Evolutionary conservation across 2,888 invertebrate species (phyloP), one percentile per base, ranked within the genome.

Genomic region (Chymomyza procnemis): DNA sequence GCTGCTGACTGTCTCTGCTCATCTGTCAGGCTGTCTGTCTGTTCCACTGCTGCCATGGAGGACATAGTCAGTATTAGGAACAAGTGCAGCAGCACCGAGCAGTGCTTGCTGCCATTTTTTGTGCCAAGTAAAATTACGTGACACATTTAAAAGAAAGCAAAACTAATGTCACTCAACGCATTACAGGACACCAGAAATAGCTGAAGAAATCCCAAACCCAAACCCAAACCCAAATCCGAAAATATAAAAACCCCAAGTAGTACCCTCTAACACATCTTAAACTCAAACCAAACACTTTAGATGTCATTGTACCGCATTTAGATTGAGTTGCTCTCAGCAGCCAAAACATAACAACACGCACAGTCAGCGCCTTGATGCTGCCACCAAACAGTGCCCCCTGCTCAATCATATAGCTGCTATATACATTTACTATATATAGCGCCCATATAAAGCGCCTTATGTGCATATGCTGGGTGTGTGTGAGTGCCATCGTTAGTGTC

Each of bases 261-360:
- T 14, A 21, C 50, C n/a, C 57, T 26, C 26, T 34, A 30, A 14
- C 47, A 18, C 26, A 52, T 56, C 48, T 41, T 69, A 71, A 61
- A 74, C 69, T 63, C 72, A 73, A 80, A 72, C 79, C 75, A 84
- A 79, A 78, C 84, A 88, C 84, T 84, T 88, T 78, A 88, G 84
- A 87, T 84, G 84, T 84, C 84, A 88, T 84, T 84, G 84, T 84
- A 84, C 84, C 84, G 88, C 87, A 88, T 88, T 88, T 87, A 87
- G 83, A 83, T 84, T 87, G 87, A 87, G 87, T 88, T 78, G 88
- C 88, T 87, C 80, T 87, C 69, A 73, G 63, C 77, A 73, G 73
- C 71, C 81, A 85, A 81, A 81, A 85, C 81, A 87, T 83, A 85
- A 75, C 88, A 81, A 57, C 57, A 61, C 60, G 73, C 57, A 14